Base-by-base conservation (phyloP, 2,797 vertebrate genomes). In the Ptychobarbus kaznakovi region DNA sequence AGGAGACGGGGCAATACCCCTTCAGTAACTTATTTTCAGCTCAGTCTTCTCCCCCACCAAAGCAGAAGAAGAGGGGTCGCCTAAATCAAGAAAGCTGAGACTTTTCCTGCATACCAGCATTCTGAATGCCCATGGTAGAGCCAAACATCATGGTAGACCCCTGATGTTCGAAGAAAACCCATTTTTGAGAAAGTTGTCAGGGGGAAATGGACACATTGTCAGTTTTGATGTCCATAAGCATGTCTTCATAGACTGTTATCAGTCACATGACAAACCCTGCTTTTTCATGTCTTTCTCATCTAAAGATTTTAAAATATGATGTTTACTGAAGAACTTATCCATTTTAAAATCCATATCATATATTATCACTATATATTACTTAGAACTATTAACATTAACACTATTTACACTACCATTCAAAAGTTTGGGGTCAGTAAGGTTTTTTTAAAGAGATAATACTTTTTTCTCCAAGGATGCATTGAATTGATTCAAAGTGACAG, bases 21-120 rank as follows among this genome's bases (percentile, higher is more conserved):
- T 80, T n/a, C 68, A 78, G 75, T 72, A 73, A 81, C 82, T 81
- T 86, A 82, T 86, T 89, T 82, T 80, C 76, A 83, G 78, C 65
- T 80, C 61, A 16, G 18, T 72, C 75, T 79, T 16, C 11, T 74
- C 38, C 18, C 22, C 42, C 13, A 73, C 66, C 40, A 25, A 11
- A 18, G 51, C 44, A 74, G 74, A 81, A 78, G 84, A 86, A 82
- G 51, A 61, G 76, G 77, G 82, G 87, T 84, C 38, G 79, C 74
- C 79, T 68, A 65, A 12, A 72, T 72, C 49, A 56, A 69, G 75
- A 87, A 80, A 82, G 86, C 63, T 85, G 88, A 70, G 51, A 25
- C 61, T 79, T 49, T 80, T 74, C 81, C 63, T 61, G 35, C 46
- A 76, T 70, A 84, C 28, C 80, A 58, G 38, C 13, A 13, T 35